phyloP scores from a whole-genome alignment of 2,113 vertebrate species.

The Sterrhoptilus dennistouni region DNA sequence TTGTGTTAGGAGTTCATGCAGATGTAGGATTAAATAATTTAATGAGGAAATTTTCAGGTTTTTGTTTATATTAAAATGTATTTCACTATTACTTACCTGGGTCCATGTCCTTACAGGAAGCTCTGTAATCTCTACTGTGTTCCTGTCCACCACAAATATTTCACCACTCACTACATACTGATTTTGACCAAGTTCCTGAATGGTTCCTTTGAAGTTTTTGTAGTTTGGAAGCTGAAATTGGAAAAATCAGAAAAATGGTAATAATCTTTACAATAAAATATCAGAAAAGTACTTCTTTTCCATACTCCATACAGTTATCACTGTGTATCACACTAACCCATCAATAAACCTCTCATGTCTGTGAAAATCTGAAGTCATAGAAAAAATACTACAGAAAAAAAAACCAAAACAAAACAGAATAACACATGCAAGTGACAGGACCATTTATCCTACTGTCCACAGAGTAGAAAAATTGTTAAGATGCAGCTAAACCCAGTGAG shows the following conservation, averaged over 20 bases:
- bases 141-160: slow-evolving; percentile 92
- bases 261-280: neutral
- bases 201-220: slow-evolving; percentile 94
- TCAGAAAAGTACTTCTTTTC: neutral
- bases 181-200: slow-evolving; percentile 95
- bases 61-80: neutral
- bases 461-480: neutral
- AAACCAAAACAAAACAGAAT: fast-evolving
- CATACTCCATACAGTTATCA: neutral
- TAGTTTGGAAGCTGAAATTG: slow-evolving; percentile 91
- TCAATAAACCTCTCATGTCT: neutral
- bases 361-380: neutral
- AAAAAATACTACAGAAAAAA: neutral
- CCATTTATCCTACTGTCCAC: neutral
- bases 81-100: slow-evolving; percentile 78
- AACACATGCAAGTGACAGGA: neutral
- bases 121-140: slow-evolving; percentile 96
- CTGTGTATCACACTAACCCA: neutral
- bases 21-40: neutral
- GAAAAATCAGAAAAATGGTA: neutral
- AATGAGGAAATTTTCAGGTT: fast-evolving
- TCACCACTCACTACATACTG: slow-evolving; percentile 96
- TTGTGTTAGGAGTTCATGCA: neutral
- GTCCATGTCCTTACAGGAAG: slow-evolving; percentile 98
- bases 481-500: neutral